A percentile compares a stretch with the other conserved stretches of the same genome.
Evolutionary conservation across 2,888 invertebrate species (phyloP).

Genomic region (Idaea biselata): DNA sequence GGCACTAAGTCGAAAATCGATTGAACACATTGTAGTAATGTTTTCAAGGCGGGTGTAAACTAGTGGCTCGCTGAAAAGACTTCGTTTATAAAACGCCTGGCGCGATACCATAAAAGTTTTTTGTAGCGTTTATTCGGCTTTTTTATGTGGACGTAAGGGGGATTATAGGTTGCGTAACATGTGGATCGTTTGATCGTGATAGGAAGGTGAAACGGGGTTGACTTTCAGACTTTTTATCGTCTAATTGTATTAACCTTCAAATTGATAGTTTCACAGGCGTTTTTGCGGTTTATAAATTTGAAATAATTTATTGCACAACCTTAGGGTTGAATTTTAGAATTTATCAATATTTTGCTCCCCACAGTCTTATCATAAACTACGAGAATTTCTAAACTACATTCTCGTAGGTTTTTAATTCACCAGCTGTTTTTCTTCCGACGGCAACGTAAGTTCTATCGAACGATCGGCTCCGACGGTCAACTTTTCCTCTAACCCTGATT

Average conservation of each 20-base stretch:
- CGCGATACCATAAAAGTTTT: slow-evolving; percentile 64
- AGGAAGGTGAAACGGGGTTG: neutral
- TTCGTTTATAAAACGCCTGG: slow-evolving; percentile 38
- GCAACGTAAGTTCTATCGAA: neutral
- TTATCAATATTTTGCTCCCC: no score
- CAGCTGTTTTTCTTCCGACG: neutral
- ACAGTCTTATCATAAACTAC: neutral
- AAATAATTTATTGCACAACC: neutral
- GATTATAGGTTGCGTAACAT: slow-evolving; percentile 55
- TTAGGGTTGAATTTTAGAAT: no score
- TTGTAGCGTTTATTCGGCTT: slow-evolving; percentile 39
- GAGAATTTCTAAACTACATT: neutral
- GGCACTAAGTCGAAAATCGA: slow-evolving; percentile 69
- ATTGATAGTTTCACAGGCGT: neutral
- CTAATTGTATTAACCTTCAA: neutral
- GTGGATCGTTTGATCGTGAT: slow-evolving; percentile 5
- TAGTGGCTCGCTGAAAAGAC: slow-evolving; percentile 65
- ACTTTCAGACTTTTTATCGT: neutral
- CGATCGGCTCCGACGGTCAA: neutral
- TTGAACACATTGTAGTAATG: slow-evolving; percentile 65
- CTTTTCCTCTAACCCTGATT: neutral
- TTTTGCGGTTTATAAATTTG: neutral
- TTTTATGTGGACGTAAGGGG: slow-evolving; percentile 34
- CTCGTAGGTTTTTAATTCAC: neutral
- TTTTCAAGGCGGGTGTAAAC: slow-evolving; percentile 70